These are phyloP conservation scores for Rhegmatorhina hoffmannsi DNA, from an alignment of 2,113 vertebrate genomes.

Conservation along the genomic window DNA sequence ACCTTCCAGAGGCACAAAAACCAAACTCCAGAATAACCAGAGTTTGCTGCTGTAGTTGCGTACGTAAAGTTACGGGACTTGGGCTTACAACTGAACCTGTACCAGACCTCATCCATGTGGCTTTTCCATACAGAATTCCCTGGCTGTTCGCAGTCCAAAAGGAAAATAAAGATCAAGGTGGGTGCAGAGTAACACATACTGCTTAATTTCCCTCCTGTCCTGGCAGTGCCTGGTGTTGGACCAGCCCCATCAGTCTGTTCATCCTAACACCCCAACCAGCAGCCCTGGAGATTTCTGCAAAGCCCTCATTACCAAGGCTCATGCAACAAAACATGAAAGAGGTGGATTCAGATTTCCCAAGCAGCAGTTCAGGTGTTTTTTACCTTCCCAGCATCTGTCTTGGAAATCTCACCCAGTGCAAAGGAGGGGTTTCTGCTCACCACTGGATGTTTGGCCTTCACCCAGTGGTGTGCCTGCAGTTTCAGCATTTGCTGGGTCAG, in stretches of 20 bases:
- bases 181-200: not conserved
- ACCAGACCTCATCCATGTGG: not conserved
- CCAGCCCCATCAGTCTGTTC: rapidly evolving
- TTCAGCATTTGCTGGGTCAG: not conserved
- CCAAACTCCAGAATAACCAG: not conserved
- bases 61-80: rapidly evolving
- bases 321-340: not conserved
- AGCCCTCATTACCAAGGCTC: not conserved
- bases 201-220: not conserved
- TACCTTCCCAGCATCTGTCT: not conserved
- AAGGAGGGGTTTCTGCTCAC: rapidly evolving
- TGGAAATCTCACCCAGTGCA: not conserved
- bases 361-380: not conserved
- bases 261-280: not conserved
- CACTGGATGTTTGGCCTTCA: rapidly evolving
- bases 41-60: not conserved
- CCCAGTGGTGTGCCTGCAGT: not conserved
- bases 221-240: rapidly evolving
- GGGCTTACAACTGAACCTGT: not conserved
- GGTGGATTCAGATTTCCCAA: not conserved
- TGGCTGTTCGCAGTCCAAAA: not conserved
- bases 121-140: not conserved
- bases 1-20: not conserved
- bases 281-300: not conserved
- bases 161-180: not conserved